Conservation (phyloP, 1,140 invertebrate genomes). For the Sinonovacula constricta region DNA sequence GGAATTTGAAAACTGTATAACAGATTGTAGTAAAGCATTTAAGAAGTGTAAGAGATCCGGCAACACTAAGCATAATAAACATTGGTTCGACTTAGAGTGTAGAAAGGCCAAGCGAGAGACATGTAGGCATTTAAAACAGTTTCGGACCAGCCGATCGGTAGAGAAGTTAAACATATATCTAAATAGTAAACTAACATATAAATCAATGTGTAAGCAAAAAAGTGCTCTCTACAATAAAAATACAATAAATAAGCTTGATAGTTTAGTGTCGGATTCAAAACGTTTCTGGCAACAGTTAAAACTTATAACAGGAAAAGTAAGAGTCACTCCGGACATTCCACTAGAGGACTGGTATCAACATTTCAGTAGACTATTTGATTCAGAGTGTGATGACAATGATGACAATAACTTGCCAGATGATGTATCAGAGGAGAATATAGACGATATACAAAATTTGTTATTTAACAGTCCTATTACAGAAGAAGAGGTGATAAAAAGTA, state of each 20-base stretch:
- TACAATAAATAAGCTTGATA: neutral
- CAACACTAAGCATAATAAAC: neutral
- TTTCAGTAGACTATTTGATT: neutral
- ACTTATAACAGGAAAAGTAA: neutral
- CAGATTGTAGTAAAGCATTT: neutral
- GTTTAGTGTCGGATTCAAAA: neutral
- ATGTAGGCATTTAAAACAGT: neutral
- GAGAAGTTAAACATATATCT: neutral
- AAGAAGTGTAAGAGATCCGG: too few species aligned
- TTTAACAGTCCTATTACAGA: neutral
- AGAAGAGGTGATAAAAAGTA: neutral
- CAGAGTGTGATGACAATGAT: neutral
- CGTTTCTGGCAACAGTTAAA: neutral
- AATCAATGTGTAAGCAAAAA: neutral
- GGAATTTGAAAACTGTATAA: neutral
- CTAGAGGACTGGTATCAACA: neutral
- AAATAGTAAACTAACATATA: neutral
- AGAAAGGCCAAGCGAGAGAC: neutral
- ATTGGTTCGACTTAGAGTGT: conserved; percentile 2
- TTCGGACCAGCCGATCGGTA: neutral
- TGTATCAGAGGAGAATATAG: neutral
- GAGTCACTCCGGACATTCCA: neutral
- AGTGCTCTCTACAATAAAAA: neutral
- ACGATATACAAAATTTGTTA: neutral
- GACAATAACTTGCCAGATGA: neutral